Evolutionary conservation across 2,113 vertebrate species (phyloP).

Genomic region (Callipepla californica): DNA sequence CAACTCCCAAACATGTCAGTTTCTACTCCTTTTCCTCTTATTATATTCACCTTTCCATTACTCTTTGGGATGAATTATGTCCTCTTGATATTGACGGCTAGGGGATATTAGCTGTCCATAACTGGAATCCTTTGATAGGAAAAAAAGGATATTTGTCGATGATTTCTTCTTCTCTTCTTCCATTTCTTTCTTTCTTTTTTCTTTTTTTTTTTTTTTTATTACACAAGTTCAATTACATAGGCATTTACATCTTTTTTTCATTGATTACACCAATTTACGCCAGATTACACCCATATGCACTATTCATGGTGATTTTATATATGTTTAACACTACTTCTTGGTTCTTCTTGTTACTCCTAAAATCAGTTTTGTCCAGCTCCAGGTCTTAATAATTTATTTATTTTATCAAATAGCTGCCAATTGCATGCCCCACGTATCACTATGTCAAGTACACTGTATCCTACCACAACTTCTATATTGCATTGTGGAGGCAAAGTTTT

Average conservation of each 20-base stretch:
- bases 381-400: not conserved
- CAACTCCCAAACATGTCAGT: not conserved
- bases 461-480: fast-evolving
- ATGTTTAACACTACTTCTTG: not conserved
- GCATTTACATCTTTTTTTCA: not conserved
- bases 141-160: not conserved
- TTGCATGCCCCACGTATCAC: not conserved
- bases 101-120: not conserved
- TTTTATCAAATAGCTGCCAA: not conserved
- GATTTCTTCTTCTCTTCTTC: not conserved
- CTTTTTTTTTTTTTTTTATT: not conserved
- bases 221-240: not conserved
- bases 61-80: not conserved
- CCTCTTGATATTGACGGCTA: not conserved
- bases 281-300: not conserved
- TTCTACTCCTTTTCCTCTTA: not conserved
- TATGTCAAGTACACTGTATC: not conserved
- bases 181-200: not conserved
- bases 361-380: not conserved
- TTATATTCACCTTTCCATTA: not conserved
- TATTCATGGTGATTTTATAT: not conserved
- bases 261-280: not conserved
- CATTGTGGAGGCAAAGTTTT: too few species aligned
- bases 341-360: not conserved
- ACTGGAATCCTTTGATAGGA: not conserved